Conservation (phyloP, 2,113 vertebrate genomes). For the Cavia porcellus region DNA sequence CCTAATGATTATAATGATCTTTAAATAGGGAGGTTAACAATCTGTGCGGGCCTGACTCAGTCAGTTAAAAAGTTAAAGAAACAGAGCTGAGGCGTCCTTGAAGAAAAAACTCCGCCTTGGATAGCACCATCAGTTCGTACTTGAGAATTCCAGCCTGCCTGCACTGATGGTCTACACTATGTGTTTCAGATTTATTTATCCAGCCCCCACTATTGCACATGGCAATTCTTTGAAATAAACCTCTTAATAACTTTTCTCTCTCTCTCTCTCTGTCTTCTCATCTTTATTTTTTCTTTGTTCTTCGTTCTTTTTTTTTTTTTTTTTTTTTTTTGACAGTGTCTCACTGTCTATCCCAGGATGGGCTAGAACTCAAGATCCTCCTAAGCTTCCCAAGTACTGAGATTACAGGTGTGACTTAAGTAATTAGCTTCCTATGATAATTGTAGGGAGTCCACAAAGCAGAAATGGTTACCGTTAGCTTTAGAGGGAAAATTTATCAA, state of each 20-base stretch:
- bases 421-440: not conserved
- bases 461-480: not conserved
- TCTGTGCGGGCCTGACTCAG: not conserved
- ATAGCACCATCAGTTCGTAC: not conserved
- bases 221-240: not conserved
- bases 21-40: not conserved
- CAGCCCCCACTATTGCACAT: not conserved
- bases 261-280: rapidly evolving
- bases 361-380: not conserved
- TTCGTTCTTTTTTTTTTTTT: too few relatives aligned
- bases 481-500: not conserved
- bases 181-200: not conserved
- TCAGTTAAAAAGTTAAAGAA: not conserved
- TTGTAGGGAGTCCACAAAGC: not conserved
- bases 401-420: not conserved
- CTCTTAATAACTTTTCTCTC: not conserved
- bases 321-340: not conserved
- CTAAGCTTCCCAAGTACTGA: not conserved
- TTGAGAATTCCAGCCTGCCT: not conserved
- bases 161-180: not conserved
- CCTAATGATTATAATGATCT: not conserved
- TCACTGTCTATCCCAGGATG: not conserved
- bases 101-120: not conserved
- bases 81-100: not conserved
- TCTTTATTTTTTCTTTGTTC: too few relatives aligned